Evolutionary conservation across 2,888 invertebrate genomes (phyloP).

Genomic region (Torymus aiolomorphi): DNA sequence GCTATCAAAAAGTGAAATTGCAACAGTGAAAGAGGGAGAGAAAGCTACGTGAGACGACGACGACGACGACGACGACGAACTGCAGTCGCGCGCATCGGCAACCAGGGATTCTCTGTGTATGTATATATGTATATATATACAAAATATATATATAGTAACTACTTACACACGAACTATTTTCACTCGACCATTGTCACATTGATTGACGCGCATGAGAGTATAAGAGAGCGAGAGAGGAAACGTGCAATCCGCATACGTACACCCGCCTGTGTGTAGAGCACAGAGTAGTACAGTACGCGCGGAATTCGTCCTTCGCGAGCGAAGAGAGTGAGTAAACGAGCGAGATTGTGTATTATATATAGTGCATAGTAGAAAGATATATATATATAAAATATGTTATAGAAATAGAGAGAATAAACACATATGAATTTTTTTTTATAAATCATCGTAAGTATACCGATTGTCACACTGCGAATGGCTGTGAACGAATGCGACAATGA

Average conservation of each 20-base stretch:
- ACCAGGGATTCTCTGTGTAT: constrained; percentile 7
- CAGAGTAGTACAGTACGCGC: too few species aligned
- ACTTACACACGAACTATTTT: constrained; percentile 32
- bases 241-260: too few species aligned
- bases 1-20: too few species aligned
- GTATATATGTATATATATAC: constrained; percentile 27
- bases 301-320: too few species aligned
- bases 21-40: too few species aligned
- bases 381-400: too few species aligned
- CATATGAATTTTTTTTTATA: not conserved
- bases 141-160: not conserved
- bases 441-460: constrained; percentile 12
- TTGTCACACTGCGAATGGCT: constrained; percentile 58
- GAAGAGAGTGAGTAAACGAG: too few species aligned
- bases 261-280: too few species aligned
- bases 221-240: not conserved
- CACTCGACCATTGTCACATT: constrained; percentile 15
- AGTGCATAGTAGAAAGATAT: too few species aligned
- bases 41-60: too few species aligned
- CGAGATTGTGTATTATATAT: too few species aligned
- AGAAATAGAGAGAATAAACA: not conserved
- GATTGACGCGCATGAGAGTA: not conserved
- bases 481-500: constrained; percentile 56
- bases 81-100: not conserved
- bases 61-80: too few species aligned